Base-by-base conservation (phyloP, 2,113 vertebrate species). In the Chunga burmeisteri region DNA sequence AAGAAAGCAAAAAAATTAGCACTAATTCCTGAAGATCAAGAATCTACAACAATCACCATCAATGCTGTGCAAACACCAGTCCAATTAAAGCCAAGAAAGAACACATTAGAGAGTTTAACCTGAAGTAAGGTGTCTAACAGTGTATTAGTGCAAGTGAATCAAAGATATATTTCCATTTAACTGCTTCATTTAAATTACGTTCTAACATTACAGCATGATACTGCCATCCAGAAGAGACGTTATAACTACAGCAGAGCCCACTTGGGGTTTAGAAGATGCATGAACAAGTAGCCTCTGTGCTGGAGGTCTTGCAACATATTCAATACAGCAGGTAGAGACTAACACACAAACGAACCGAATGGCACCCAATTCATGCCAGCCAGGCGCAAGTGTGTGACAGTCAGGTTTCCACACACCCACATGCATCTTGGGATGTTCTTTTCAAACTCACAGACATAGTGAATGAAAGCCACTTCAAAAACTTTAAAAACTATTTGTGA, bases 391-490 rank as follows among this genome's bases (percentile, higher is more conserved):
- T 38, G 38, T 38, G 38, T 22, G 61, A 68, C 40, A 90, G 56
- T 18, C 87, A 81, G 25, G 18, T 27, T 79, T n/a, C 38, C 21
- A 50, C 32, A 78, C 14, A 16, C 13, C 50, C 72, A 36, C 0
- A 2, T 6, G 56, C 18, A 58, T 40, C 65, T 34, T n/a, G 20
- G 25, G 59, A 75, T n/a, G 25, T 2, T 72, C 61, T 67, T 63
- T 52, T 44, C 70, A 72, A 71, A 40, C 49, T 75, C 2, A 0
- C 4, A 78, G 47, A 40, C 2, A 4, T 3, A 58, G 50, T 4
- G 7, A 84, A 47, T 7, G 17, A 90, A 91, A 93, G 52, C 56
- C 90, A 62, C 94, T 89, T 95, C 83, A 92, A 79, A 85, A 86
- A 74, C 14, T 63, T 71, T 20, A 15, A 72, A 44, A 71, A 30